Evolutionary conservation across 2,113 vertebrate genomes (phyloP).

Genomic region (Ceyx margarethae): DNA sequence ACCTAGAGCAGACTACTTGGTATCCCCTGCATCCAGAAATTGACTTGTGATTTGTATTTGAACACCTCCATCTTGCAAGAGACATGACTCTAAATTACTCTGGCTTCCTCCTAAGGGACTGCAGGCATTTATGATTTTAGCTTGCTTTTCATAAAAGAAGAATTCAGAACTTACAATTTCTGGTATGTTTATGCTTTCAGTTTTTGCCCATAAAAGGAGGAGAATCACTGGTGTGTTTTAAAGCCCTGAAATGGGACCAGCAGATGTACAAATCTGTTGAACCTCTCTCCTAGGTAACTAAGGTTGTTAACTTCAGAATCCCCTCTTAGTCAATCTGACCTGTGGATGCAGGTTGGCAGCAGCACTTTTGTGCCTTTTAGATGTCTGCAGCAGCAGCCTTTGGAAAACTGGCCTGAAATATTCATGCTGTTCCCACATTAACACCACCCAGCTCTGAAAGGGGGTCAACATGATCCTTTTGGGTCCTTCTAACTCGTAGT

Average conservation of each 20-base stretch:
- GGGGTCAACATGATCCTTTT: not conserved
- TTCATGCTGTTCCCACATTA: not conserved
- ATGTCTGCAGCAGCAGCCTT: not conserved
- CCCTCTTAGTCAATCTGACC: not conserved
- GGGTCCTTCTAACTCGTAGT: not conserved
- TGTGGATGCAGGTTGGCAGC: not conserved
- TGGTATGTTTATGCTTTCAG: not conserved
- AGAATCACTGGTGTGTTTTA: not conserved
- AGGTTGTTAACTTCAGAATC: not conserved
- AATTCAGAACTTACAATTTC: not conserved
- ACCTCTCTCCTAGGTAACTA: not conserved
- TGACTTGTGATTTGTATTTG: not conserved
- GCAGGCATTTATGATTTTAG: not conserved
- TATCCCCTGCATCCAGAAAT: not conserved
- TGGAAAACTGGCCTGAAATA: not conserved
- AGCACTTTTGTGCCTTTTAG: not conserved
- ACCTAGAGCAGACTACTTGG: not conserved
- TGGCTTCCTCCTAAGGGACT: not conserved
- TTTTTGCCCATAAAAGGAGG: not conserved
- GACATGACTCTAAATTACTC: not conserved
- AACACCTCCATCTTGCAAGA: not conserved
- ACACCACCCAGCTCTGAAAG: not conserved
- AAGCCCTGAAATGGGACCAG: not conserved
- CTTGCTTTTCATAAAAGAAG: not conserved
- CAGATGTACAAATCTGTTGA: not conserved